Conservation (phyloP, 2,113 vertebrate genomes). For the Vulpes lagopus region DNA sequence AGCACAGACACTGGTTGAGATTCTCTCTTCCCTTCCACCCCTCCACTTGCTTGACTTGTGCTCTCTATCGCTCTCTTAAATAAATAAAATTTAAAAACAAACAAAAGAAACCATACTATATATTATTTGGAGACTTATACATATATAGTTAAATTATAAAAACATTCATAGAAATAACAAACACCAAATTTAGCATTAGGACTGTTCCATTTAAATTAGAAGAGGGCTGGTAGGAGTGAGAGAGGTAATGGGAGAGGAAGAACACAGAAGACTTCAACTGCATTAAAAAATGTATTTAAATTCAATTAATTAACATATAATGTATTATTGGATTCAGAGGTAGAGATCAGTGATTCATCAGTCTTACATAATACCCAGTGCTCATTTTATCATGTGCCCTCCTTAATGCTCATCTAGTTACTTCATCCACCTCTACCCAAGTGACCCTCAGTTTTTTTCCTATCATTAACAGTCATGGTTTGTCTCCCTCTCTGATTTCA, state of each 20-base stretch:
- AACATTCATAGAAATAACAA: not conserved
- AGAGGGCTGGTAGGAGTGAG: not conserved
- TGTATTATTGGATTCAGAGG: too few species aligned
- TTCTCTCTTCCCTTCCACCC: not conserved
- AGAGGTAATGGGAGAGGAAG: not conserved
- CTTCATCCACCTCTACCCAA: too few species aligned
- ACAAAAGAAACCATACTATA: not conserved
- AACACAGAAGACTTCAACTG: not conserved
- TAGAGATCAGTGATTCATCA: too few species aligned
- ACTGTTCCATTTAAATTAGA: not conserved
- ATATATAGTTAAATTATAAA: constrained; percentile 26
- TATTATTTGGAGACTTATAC: constrained; percentile 22
- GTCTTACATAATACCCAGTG: too few species aligned
- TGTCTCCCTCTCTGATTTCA: too few species aligned
- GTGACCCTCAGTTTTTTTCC: too few species aligned
- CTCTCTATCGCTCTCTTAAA: not conserved
- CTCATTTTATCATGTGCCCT: too few species aligned
- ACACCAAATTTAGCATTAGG: not conserved
- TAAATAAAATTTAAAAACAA: not conserved
- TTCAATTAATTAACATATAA: too few species aligned
- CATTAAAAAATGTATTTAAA: not conserved
- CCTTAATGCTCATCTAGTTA: too few species aligned
- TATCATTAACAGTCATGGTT: too few species aligned
- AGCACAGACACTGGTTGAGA: not conserved
- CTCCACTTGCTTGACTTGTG: not conserved